Conservation (phyloP, 2,888 invertebrate genomes). For the Nomada ferruginata region DNA sequence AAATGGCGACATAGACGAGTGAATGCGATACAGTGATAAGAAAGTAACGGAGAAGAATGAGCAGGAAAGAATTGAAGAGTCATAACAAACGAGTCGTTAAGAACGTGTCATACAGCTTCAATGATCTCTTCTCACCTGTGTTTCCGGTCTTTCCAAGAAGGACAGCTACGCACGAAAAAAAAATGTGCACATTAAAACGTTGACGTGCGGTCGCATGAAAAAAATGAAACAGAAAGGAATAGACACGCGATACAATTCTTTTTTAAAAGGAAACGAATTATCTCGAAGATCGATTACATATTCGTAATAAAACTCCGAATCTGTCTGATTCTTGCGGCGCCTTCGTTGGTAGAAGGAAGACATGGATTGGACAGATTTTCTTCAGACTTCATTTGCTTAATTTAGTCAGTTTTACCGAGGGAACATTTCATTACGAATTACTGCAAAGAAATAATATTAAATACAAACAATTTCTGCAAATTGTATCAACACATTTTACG, state of each 20-base stretch:
- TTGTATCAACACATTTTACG: too few relatives aligned
- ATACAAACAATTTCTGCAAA: too few relatives aligned
- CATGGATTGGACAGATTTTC: too few relatives aligned
- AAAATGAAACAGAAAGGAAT: conserved; percentile 14
- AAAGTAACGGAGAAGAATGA: neutral
- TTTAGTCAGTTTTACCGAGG: too few relatives aligned
- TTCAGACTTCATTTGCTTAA: too few relatives aligned
- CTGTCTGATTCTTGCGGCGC: too few relatives aligned
- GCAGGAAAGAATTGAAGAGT: conserved; percentile 5
- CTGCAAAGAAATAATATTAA: too few relatives aligned
- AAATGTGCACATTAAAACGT: conserved; percentile 71
- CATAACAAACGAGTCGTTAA: conserved; percentile 15
- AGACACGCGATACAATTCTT: neutral
- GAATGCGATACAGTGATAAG: neutral
- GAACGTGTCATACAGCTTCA: conserved; percentile 27
- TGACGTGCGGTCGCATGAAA: conserved; percentile 48
- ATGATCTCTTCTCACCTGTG: conserved; percentile 81
- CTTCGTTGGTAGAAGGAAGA: too few relatives aligned
- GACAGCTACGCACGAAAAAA: conserved; percentile 80
- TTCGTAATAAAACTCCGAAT: too few relatives aligned
- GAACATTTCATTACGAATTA: too few relatives aligned
- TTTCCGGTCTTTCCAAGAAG: conserved; percentile 84
- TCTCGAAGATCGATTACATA: neutral
- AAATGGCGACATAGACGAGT: neutral
- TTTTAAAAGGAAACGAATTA: too few relatives aligned